A percentile compares a stretch with the other conserved stretches of the same genome.
Evolutionary conservation across 2,797 vertebrate genomes (phyloP).

Genomic region (Furcifer pardalis): DNA sequence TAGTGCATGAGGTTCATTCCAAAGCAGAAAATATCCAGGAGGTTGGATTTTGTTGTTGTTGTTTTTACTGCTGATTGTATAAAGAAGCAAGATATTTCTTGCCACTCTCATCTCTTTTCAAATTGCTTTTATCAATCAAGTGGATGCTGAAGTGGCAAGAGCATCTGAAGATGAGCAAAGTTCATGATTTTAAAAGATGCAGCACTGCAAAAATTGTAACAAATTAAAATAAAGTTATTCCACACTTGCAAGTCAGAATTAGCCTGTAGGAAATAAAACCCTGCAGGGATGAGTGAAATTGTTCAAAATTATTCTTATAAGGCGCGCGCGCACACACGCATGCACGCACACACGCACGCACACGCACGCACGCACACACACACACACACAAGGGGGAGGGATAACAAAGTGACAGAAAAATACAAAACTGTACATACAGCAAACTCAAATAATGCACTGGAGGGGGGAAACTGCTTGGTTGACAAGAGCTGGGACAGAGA

Average conservation of each 20-base stretch:
- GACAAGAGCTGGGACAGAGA: too few relatives aligned
- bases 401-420: not conserved
- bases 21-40: not conserved
- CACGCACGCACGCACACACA: too few relatives aligned
- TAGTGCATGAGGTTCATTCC: not conserved
- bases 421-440: not conserved
- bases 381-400: too few relatives aligned
- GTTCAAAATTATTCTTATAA: conserved; percentile 37
- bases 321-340: too few relatives aligned
- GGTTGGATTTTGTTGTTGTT: not conserved
- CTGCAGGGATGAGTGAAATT: conserved; percentile 13
- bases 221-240: conserved; percentile 25
- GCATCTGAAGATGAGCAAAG: conserved; percentile 30
- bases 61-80: not conserved
- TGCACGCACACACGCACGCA: too few relatives aligned
- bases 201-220: conserved; percentile 18
- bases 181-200: conserved; percentile 51
- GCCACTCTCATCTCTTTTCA: not conserved
- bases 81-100: not conserved
- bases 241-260: conserved; percentile 39
- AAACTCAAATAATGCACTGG: not conserved
- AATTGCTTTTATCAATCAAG: conserved; percentile 24
- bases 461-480: too few relatives aligned
- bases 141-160: not conserved
- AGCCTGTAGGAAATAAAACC: conserved; percentile 33